Percentiles rank a stretch among this genome's conserved stretches.
Conservation (phyloP, 2,797 vertebrate species). For the Adrianichthys oophorus region DNA sequence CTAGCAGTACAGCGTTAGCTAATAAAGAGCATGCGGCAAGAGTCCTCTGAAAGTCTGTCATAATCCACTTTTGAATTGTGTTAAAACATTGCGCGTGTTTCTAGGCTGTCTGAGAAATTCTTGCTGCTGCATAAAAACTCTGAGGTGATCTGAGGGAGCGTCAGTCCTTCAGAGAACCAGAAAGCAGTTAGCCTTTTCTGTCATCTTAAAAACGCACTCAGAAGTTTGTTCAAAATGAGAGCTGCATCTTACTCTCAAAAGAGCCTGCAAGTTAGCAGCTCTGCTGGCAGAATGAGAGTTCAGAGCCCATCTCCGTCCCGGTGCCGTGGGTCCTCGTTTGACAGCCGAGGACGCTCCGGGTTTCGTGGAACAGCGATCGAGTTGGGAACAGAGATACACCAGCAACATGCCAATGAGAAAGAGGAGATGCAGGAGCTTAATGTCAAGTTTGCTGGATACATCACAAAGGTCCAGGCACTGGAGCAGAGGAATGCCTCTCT, state of each 20-base stretch:
- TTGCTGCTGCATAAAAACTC: conserved; percentile 67
- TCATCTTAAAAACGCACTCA: conserved; percentile 16
- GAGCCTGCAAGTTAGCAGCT: conserved; percentile 68
- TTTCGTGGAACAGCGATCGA: conserved; percentile 65
- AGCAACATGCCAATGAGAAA: conserved; percentile 79
- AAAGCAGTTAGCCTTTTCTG: conserved; percentile 25
- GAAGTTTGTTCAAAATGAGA: conserved; percentile 47
- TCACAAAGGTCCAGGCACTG: conserved; percentile 73
- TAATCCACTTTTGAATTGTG: conserved; percentile 75
- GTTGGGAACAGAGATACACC: conserved; percentile 75
- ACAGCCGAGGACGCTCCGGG: conserved; percentile 66
- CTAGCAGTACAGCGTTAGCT: conserved; percentile 70
- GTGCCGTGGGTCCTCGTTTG: conserved; percentile 68
- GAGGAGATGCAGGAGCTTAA: conserved; percentile 83
- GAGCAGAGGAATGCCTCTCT: conserved; percentile 77
- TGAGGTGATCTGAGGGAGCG: conserved; percentile 32
- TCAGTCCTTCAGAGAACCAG: conserved; percentile 47
- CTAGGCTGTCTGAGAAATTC: conserved; percentile 75
- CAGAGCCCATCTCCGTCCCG: conserved; percentile 75
- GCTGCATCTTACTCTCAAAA: conserved; percentile 64
- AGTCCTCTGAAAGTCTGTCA: conserved; percentile 64
- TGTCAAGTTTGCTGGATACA: conserved; percentile 80
- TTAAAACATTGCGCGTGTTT: conserved; percentile 68
- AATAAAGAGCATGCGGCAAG: conserved; percentile 65
- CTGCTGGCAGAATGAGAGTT: conserved; percentile 57